These are phyloP conservation scores for Antechinus flavipes DNA, from an alignment of 2,113 vertebrate genomes.

Conservation along the genomic window DNA sequence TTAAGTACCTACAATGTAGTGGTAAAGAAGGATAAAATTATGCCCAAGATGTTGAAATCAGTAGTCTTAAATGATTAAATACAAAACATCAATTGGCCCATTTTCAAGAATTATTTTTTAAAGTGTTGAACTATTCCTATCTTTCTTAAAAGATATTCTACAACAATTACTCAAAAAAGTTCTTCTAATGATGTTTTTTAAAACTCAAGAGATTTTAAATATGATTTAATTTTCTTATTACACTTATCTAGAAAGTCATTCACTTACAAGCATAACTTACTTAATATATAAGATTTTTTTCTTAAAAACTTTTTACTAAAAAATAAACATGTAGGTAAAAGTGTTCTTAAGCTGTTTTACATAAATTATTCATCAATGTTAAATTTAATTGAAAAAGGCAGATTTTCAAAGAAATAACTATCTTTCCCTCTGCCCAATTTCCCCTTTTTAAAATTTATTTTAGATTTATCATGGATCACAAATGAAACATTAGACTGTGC, in stretches of 20 bases:
- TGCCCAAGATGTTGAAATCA: background rate
- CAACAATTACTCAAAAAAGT: conserved; percentile 3
- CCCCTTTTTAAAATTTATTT: background rate
- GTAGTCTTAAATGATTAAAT: conserved; percentile 29
- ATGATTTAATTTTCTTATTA: conserved; percentile 6
- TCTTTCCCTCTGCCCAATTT: background rate
- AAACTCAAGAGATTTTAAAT: conserved; percentile 24
- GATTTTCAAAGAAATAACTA: conserved; percentile 19
- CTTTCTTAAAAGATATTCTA: background rate
- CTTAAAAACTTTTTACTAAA: conserved; percentile 34
- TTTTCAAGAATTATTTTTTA: conserved; percentile 25
- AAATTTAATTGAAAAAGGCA: conserved; percentile 1
- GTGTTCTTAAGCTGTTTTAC: background rate
- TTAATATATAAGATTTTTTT: conserved; percentile 3
- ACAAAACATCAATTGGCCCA: background rate
- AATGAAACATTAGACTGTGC: conserved; percentile 49
- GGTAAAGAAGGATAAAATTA: conserved; percentile 35
- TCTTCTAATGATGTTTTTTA: conserved; percentile 18
- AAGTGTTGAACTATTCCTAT: background rate
- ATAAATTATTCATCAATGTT: background rate
- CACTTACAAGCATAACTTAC: background rate
- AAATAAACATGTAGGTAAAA: conserved; percentile 4
- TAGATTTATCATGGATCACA: conserved; percentile 48
- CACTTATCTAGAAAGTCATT: background rate
- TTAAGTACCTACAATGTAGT: background rate